Conservation (phyloP, 2,888 invertebrate species). For the Platycheirus albimanus region DNA sequence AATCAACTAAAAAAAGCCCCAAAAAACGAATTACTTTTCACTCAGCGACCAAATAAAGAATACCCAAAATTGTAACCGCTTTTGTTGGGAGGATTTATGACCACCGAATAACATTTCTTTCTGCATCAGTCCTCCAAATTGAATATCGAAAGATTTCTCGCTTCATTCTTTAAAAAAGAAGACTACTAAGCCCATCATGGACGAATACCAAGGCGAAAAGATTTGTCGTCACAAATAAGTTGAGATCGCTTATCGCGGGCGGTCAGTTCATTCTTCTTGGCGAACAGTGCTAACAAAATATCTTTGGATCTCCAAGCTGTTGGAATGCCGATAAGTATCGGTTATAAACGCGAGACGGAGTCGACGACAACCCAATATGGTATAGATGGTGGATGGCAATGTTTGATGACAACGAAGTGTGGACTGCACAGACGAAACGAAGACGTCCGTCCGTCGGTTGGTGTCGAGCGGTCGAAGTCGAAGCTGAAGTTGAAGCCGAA, state of each 20-base stretch:
- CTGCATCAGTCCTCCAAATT: constrained; percentile 61
- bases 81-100: constrained; percentile 74
- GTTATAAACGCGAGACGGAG: constrained; percentile 69
- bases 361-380: constrained; percentile 48
- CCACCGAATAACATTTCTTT: constrained; percentile 70
- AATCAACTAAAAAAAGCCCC: constrained; percentile 34
- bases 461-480: constrained; percentile 1
- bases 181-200: constrained; percentile 13
- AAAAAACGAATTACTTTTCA: constrained; percentile 72
- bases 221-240: constrained; percentile 75
- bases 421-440: constrained; percentile 27
- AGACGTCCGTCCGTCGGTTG: constrained; percentile 17
- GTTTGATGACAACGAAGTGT: constrained; percentile 28
- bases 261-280: constrained; percentile 70
- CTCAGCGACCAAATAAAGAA: constrained; percentile 68
- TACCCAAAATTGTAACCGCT: constrained; percentile 71
- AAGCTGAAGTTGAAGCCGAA: too few relatives aligned
- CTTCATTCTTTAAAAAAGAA: constrained; percentile 31
- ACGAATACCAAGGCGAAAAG: constrained; percentile 59
- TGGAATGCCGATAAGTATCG: constrained; percentile 74
- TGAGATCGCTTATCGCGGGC: constrained; percentile 74
- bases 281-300: constrained; percentile 72
- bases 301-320: constrained; percentile 69
- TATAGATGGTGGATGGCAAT: constrained; percentile 18
- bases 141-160: constrained; percentile 67